Evolutionary conservation across 2,113 vertebrate species (phyloP), one percentile per base, ranked within the genome.

Genomic region (Pedetes capensis): DNA sequence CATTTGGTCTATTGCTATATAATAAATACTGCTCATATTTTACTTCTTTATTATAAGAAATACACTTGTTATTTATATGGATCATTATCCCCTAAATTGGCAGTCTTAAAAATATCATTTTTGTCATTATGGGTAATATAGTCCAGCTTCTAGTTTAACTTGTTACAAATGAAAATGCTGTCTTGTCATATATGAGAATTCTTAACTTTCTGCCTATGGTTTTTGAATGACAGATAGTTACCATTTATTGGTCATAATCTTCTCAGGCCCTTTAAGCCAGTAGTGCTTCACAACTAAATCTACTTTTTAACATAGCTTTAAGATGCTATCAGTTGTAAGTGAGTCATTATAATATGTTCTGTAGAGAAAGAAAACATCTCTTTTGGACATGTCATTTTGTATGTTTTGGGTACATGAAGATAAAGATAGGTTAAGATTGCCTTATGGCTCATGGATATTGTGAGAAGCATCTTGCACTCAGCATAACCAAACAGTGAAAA

Each of bases 31-130:
- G 82, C 34, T 29, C 49, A 34, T 74, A 44, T 55, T 95, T 93
- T 74, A n/a, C 53, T 89, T 81, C 22, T 88, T 91, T 87, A 72
- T 4, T 80, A 69, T 93, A 66, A 8, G 12, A 64, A 80, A 86
- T 83, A 51, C 4, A 59, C n/a, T 92, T 69, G 27, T 69, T 95
- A 92, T 82, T 94, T 95, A 63, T 63, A 63, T 82, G n/a, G 37
- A 25, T 87, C 57, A 57, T 47, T 88, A 75, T 5, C 17, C 14
- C 25, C 25, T 29, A 37, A 55, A 89, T n/a, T 61, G 22, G 27
- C 39, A 42, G 9, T 76, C n/a, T 93, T 95, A 91, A 94, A n/a
- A 94, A 74, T 87, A 55, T 6, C 5, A 5, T 69, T 89, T 29
- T 63, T 95, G 20, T 79, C 37, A 49, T 16, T 71, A 7, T 80